Percentiles rank a stretch among this genome's conserved stretches.
Evolutionary conservation across 1,140 invertebrate species (phyloP).

Genomic region (Rhopalosiphum maidis): DNA sequence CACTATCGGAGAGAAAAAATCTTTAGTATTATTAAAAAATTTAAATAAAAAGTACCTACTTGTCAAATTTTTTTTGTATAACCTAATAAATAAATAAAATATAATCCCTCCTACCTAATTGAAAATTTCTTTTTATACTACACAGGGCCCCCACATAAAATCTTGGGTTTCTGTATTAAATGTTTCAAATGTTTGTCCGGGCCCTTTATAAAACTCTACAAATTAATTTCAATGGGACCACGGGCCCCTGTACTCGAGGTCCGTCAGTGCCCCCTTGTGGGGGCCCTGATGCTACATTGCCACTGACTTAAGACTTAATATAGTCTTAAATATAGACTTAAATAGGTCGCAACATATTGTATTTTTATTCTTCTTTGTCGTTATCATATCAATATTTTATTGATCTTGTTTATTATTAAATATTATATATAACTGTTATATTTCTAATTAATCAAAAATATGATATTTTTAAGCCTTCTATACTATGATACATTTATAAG

Average conservation of each 20-base stretch:
- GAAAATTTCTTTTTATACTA: no score
- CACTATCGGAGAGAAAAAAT: neutral
- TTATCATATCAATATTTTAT: neutral
- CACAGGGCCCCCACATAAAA: no score
- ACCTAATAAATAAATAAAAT: neutral
- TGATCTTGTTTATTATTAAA: neutral
- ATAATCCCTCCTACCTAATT: no score
- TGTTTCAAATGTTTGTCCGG: no score
- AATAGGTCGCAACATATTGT: neutral
- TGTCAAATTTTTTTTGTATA: neutral
- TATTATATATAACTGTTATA: neutral
- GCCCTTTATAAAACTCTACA: no score
- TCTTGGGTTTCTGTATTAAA: no score
- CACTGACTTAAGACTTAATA: neutral
- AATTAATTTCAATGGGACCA: no score
- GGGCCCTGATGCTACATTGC: no score
- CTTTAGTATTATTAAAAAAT: neutral
- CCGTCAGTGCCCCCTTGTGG: no score
- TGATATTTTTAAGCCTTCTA: neutral
- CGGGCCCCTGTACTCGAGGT: no score
- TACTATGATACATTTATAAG: neutral
- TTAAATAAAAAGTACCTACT: neutral
- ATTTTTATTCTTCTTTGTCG: neutral
- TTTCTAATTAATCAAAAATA: neutral
- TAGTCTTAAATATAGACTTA: no score